A percentile compares a stretch with the other conserved stretches of the same genome.
Conservation (phyloP, 37 sponge, comb jelly and placozoan genomes). For the Chondrosia reniformis region DNA sequence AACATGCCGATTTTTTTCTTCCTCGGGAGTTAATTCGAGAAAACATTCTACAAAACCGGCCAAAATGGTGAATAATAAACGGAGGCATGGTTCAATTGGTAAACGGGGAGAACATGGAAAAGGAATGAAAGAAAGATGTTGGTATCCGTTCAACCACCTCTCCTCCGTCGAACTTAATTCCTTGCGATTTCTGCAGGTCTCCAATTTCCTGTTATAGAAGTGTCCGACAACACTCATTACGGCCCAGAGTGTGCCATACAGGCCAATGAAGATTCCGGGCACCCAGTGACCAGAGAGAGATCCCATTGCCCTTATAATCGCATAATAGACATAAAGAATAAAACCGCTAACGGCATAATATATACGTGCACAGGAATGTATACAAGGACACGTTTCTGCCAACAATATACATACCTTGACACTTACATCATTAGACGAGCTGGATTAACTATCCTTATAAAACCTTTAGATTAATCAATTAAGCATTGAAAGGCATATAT, state of each 20-base stretch:
- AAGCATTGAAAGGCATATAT: too few species aligned
- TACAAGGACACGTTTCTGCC: too few species aligned
- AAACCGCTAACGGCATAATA: too few species aligned
- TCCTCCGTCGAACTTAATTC: too few species aligned
- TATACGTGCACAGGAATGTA: too few species aligned
- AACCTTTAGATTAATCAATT: too few species aligned
- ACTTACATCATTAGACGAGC: too few species aligned
- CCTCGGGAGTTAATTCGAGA: background rate
- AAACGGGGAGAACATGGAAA: slow-evolving; percentile 5
- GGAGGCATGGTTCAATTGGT: background rate
- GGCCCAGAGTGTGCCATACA: background rate
- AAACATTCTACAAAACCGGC: background rate
- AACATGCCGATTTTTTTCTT: background rate
- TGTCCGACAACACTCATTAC: background rate
- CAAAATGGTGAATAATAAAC: background rate
- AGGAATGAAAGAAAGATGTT: background rate
- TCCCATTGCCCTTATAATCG: too few species aligned
- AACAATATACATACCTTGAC: too few species aligned
- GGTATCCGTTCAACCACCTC: background rate
- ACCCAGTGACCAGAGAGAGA: background rate
- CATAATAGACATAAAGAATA: too few species aligned
- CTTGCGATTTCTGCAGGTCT: background rate
- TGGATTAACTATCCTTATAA: too few species aligned
- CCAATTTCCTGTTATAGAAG: background rate
- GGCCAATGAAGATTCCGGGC: background rate